Conservation (phyloP, 2,113 vertebrate genomes). For the Tetrax tetrax region DNA sequence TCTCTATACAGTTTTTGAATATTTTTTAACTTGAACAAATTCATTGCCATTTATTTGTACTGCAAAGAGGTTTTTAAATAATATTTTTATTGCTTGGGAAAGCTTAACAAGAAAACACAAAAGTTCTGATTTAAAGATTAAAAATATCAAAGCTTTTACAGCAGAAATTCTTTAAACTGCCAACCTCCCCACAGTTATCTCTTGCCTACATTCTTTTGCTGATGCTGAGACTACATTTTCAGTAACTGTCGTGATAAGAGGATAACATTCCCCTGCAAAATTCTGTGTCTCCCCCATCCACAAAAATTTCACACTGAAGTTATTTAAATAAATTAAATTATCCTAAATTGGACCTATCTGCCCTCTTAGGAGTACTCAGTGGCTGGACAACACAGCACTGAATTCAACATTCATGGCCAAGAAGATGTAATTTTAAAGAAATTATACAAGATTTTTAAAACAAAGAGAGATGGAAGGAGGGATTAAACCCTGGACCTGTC, state of each 20-base stretch:
- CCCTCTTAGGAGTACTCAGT: neutral
- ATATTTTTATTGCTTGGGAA: neutral
- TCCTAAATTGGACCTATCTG: neutral
- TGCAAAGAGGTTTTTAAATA: neutral
- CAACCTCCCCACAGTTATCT: neutral
- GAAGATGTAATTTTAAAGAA: neutral
- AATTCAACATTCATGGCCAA: neutral
- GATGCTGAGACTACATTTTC: neutral
- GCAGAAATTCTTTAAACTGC: neutral
- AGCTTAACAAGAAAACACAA: neutral
- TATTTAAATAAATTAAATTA: neutral
- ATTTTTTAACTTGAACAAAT: neutral
- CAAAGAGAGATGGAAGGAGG: neutral
- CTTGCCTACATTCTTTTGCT: neutral
- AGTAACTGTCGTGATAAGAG: neutral
- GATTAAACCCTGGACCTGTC: neutral
- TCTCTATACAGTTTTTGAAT: neutral
- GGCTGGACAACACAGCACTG: neutral
- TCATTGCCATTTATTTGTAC: neutral
- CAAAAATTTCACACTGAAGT: neutral
- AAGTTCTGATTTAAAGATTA: neutral
- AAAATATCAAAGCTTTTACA: neutral
- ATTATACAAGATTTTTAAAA: neutral
- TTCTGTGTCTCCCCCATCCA: neutral
- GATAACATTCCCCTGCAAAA: neutral